Percentiles rank a stretch among this genome's conserved stretches.
Conservation (phyloP, 2,888 invertebrate genomes). For the Netelia fuscicornis region DNA sequence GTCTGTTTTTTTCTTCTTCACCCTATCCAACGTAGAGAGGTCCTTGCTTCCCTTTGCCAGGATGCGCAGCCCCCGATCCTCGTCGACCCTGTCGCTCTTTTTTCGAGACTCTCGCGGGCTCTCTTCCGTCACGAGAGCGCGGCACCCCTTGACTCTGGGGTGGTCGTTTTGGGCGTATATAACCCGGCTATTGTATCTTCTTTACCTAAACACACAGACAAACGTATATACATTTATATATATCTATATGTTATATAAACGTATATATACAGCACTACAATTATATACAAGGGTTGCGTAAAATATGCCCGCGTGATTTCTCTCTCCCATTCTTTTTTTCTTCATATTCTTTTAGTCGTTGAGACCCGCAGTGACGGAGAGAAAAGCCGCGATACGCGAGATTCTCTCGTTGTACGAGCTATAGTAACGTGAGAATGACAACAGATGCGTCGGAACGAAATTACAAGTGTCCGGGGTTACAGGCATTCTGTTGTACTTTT, state of each 20-base stretch:
- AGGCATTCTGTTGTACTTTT: conserved; percentile 73
- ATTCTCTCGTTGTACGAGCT: conserved; percentile 35
- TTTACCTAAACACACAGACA: conserved; percentile 52
- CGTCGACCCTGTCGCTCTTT: conserved; percentile 43
- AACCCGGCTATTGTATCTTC: conserved; percentile 65
- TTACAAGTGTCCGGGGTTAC: conserved; percentile 77
- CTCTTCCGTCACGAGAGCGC: conserved; percentile 70
- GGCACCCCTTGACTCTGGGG: conserved; percentile 67
- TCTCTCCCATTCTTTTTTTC: conserved; percentile 49
- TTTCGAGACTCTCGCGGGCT: conserved; percentile 62
- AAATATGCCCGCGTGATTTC: conserved; percentile 75
- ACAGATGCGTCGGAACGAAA: conserved; percentile 82
- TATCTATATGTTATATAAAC: conserved; percentile 8
- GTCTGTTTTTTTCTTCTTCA: conserved; percentile 37
- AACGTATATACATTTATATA: conserved; percentile 3
- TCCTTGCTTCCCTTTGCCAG: conserved; percentile 28
- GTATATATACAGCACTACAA: conserved; percentile 67
- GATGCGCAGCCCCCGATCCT: conserved; percentile 47
- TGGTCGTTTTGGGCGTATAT: conserved; percentile 54
- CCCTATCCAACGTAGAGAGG: conserved; percentile 26
- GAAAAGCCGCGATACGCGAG: conserved; percentile 66
- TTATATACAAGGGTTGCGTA: conserved; percentile 75
- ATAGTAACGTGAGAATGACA: conserved; percentile 82
- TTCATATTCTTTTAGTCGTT: conserved; percentile 33
- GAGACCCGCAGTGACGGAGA: conserved; percentile 33